phyloP scores from a whole-genome alignment of 2,113 vertebrate species.

The Engystomops pustulosus region DNA sequence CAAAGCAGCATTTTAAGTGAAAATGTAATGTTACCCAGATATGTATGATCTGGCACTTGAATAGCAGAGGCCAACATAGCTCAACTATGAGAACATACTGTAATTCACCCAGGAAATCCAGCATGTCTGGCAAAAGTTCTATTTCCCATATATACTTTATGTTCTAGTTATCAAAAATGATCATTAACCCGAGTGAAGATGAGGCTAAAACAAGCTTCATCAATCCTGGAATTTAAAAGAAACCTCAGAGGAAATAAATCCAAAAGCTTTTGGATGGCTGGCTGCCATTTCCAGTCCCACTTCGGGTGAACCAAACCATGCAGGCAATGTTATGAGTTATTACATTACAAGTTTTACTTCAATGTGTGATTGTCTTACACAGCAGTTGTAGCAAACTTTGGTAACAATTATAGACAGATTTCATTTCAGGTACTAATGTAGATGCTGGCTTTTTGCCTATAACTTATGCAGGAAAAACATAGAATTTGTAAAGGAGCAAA shows the following conservation, averaged over 20 bases:
- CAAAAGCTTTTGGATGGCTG: slow-evolving; percentile 56
- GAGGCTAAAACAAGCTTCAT: slow-evolving; percentile 40
- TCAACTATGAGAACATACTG: too few relatives aligned
- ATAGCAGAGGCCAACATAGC: too few relatives aligned
- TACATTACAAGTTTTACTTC: slow-evolving; percentile 40
- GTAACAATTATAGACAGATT: slow-evolving; percentile 67
- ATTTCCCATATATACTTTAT: background rate
- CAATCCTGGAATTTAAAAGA: slow-evolving; percentile 47
- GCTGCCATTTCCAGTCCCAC: slow-evolving; percentile 46
- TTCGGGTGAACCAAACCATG: slow-evolving; percentile 35
- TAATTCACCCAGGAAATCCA: background rate
- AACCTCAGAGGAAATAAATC: slow-evolving; percentile 57
- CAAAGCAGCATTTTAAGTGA: too few relatives aligned
- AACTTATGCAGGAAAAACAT: slow-evolving; percentile 60
- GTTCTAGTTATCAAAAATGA: slow-evolving; percentile 18
- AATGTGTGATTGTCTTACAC: slow-evolving; percentile 30
- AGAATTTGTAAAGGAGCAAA: background rate
- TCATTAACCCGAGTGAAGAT: slow-evolving; percentile 47
- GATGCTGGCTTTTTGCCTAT: slow-evolving; percentile 62
- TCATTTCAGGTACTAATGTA: slow-evolving; percentile 65
- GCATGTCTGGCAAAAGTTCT: background rate
- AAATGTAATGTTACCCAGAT: too few relatives aligned
- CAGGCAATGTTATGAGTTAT: slow-evolving; percentile 56
- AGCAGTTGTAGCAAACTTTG: slow-evolving; percentile 48
- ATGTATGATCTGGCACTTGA: too few relatives aligned